These are phyloP conservation scores for Gymnoscopelus braueri DNA, from an alignment of 2,797 vertebrate genomes.

Conservation along the genomic window DNA sequence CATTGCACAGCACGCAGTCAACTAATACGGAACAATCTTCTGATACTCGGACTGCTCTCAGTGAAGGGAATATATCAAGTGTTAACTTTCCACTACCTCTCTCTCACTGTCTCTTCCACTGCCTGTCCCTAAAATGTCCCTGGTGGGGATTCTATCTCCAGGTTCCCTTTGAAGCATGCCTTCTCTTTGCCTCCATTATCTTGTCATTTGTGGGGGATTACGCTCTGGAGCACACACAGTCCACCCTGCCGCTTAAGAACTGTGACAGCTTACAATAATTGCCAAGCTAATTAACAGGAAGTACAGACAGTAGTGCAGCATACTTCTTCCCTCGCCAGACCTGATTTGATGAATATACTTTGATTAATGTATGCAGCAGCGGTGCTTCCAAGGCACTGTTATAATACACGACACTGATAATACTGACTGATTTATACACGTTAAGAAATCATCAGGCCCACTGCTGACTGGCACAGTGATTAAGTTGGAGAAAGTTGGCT, in stretches of 20 bases:
- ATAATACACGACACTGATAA: slow-evolving; percentile 32
- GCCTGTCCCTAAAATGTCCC: slow-evolving; percentile 73
- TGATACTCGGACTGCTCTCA: slow-evolving; percentile 42
- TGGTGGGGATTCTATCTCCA: slow-evolving; percentile 77
- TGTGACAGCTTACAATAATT: slow-evolving; percentile 86
- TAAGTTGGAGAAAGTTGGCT: too few species aligned
- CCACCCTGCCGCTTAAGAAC: slow-evolving; percentile 80
- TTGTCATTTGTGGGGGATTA: slow-evolving; percentile 85
- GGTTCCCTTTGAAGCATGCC: slow-evolving; percentile 77
- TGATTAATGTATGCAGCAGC: slow-evolving; percentile 63
- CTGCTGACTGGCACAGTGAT: slow-evolving; percentile 14
- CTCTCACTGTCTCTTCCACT: slow-evolving; percentile 38
- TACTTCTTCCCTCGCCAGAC: slow-evolving; percentile 66
- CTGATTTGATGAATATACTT: slow-evolving; percentile 74
- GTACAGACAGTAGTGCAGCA: slow-evolving; percentile 53
- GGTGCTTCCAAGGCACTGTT: slow-evolving; percentile 37
- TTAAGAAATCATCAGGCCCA: slow-evolving; percentile 25
- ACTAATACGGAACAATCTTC: slow-evolving; percentile 16
- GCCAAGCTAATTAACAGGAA: slow-evolving; percentile 80
- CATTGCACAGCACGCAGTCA: slow-evolving; percentile 17
- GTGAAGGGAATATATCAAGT: slow-evolving; percentile 50
- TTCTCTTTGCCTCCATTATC: slow-evolving; percentile 81
- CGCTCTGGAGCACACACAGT: slow-evolving; percentile 73
- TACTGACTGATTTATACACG: slow-evolving; percentile 15
- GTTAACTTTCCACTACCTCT: slow-evolving; percentile 29